Evolutionary conservation across 2,113 vertebrate genomes (phyloP), one percentile per base, ranked within the genome.

Genomic region (Dendropsophus ebraccatus): DNA sequence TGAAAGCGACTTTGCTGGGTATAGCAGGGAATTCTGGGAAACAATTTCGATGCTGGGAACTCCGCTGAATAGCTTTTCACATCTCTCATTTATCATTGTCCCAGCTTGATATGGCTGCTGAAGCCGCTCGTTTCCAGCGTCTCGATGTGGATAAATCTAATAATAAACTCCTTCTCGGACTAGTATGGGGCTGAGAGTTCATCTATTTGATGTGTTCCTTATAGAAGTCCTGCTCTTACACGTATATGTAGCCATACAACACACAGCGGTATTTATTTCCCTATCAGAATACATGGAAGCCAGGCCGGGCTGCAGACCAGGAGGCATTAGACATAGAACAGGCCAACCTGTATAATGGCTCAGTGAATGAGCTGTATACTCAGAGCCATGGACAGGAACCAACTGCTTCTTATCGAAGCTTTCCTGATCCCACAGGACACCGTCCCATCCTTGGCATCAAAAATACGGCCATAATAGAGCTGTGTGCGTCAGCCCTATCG

Each of bases 71-170:
- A 85, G 87, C 85, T 86, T 81, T 88, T 82, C 79, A 13, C 54
- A 76, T 73, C 81, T 89, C 82, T 88, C 89, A 89, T 90, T 90
- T 89, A 91, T 91, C 91, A 92, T 87, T 82, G 90, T 90, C 91
- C 87, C 78, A 87, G 73, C 32, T 88, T 52, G 5, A 0, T 85
- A 87, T 84, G 89, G 67, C 86, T 88, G 73, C 74, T 88, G 89
- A 77, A 70, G 65, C 76, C 86, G 87, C 87, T 83, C 67, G 2
- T 76, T 49, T 87, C 84, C 84, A 19, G 1, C 21, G 4, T 76
- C 81, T 88, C 88, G 89, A 76, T 79, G 52, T 1, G 82, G 90
- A 87, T 82, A 84, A 83, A 82, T 83, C 77, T 83, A 65, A 47
- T 0, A 83, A 50, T 32, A 32, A 73, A 72, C 87, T 41, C 60